Evolutionary conservation across 2,113 vertebrate genomes (phyloP).

Genomic region (Thalassoma bifasciatum): DNA sequence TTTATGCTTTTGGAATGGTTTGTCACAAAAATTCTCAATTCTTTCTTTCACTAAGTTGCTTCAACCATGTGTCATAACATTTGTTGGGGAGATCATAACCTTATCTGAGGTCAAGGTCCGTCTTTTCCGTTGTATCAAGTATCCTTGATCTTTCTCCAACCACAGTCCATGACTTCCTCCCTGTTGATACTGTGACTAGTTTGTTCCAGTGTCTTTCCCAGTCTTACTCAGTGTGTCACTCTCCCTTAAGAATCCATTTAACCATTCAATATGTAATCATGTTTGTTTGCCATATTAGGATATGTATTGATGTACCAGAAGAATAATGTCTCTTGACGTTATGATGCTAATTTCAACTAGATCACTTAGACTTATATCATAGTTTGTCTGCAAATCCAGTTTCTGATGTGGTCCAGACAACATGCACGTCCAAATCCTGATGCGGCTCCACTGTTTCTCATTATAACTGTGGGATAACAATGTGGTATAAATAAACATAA

Average conservation of each 20-base stretch:
- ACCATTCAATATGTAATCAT: neutral
- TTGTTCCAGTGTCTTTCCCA: too few relatives aligned
- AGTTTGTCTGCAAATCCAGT: neutral
- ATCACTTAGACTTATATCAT: neutral
- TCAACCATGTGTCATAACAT: slow-evolving; percentile 1
- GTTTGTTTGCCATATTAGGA: neutral
- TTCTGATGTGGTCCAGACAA: slow-evolving; percentile 21
- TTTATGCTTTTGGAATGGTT: neutral
- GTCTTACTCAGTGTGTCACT: too few relatives aligned
- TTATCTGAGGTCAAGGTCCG: neutral
- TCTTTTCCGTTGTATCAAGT: neutral
- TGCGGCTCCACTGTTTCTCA: slow-evolving; percentile 16
- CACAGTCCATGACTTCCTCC: slow-evolving; percentile 4
- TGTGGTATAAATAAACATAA: slow-evolving; percentile 34
- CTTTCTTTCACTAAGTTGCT: neutral
- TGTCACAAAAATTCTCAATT: neutral
- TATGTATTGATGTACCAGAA: neutral
- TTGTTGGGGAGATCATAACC: neutral
- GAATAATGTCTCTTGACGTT: neutral
- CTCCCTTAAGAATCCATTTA: neutral
- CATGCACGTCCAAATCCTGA: slow-evolving; percentile 20
- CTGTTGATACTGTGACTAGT: neutral
- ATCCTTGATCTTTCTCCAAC: slow-evolving; percentile 10
- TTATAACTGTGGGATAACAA: slow-evolving; percentile 28
- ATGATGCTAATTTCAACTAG: neutral